These are phyloP conservation scores for Rhagonycha lutea DNA, from an alignment of 2,888 invertebrate species.

Conservation along the genomic window DNA sequence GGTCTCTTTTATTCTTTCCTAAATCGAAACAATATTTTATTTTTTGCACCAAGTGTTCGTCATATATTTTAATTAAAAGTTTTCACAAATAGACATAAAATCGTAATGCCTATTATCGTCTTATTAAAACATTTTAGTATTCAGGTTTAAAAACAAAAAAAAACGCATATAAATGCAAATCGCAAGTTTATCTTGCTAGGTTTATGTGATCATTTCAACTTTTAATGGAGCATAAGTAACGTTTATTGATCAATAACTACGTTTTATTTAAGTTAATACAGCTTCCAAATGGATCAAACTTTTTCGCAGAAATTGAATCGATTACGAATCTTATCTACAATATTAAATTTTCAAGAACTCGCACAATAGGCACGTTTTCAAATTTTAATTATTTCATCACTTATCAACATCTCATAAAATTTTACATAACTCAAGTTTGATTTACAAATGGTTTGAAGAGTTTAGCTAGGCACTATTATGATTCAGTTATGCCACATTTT, in stretches of 20 bases:
- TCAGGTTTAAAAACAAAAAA: conserved; percentile 45
- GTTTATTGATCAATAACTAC: conserved; percentile 48
- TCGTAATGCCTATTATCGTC: conserved; percentile 34
- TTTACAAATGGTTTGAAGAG: background rate
- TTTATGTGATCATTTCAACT: conserved; percentile 49
- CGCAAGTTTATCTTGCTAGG: conserved; percentile 46
- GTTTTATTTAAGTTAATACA: conserved; percentile 36
- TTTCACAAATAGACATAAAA: conserved; percentile 25
- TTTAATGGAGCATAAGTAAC: conserved; percentile 48
- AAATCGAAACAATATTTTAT: conserved; percentile 32
- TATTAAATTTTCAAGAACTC: background rate
- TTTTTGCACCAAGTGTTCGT: conserved; percentile 14
- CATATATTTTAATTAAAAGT: conserved; percentile 39
- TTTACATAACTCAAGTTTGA: background rate
- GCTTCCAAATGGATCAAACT: conserved; percentile 33
- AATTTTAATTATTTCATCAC: background rate
- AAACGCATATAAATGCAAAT: conserved; percentile 49
- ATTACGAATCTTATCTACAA: conserved; percentile 14
- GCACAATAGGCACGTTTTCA: background rate
- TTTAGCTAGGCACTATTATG: background rate
- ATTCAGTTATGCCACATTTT: background rate
- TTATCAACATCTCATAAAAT: background rate
- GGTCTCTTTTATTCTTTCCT: conserved; percentile 30
- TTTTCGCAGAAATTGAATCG: conserved; percentile 27
- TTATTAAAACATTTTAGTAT: conserved; percentile 39